These are phyloP conservation scores for Valencia hispanica DNA, from an alignment of 2,797 vertebrate species.

Conservation along the genomic window DNA sequence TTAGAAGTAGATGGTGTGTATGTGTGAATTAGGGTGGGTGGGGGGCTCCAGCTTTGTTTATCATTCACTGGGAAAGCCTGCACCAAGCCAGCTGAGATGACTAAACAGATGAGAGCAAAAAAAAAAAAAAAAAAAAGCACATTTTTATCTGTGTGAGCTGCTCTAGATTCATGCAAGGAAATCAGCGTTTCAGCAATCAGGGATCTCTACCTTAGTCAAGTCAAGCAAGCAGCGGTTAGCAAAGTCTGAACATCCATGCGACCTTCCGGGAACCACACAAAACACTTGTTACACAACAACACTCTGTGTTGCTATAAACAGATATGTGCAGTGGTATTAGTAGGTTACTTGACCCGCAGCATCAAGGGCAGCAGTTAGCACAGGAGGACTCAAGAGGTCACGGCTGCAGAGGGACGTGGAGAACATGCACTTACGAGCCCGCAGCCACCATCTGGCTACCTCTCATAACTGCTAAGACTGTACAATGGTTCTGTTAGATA, in stretches of 20 bases:
- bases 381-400: conserved; percentile 31
- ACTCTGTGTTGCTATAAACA: conserved; percentile 27
- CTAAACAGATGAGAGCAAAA: background rate
- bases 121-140: background rate
- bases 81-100: background rate
- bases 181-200: background rate
- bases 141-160: too few species aligned
- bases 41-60: too few species aligned
- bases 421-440: conserved; percentile 15
- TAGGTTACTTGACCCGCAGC: conserved; percentile 27
- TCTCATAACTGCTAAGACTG: conserved; percentile 63
- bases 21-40: too few species aligned
- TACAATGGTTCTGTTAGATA: conserved; percentile 8
- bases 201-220: background rate
- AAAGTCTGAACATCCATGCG: background rate
- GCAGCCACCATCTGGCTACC: conserved; percentile 68
- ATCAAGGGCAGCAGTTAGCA: conserved; percentile 23
- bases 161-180: background rate
- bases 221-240: background rate
- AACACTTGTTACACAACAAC: too few species aligned
- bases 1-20: too few species aligned
- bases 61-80: too few species aligned
- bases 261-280: background rate
- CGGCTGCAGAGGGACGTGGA: conserved; percentile 28
- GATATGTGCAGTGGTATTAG: conserved; percentile 11